Percentiles rank a stretch among this genome's conserved stretches.
These are phyloP conservation scores for Sesamia inferens DNA, from an alignment of 2,888 invertebrate species.

Conservation along the genomic window DNA sequence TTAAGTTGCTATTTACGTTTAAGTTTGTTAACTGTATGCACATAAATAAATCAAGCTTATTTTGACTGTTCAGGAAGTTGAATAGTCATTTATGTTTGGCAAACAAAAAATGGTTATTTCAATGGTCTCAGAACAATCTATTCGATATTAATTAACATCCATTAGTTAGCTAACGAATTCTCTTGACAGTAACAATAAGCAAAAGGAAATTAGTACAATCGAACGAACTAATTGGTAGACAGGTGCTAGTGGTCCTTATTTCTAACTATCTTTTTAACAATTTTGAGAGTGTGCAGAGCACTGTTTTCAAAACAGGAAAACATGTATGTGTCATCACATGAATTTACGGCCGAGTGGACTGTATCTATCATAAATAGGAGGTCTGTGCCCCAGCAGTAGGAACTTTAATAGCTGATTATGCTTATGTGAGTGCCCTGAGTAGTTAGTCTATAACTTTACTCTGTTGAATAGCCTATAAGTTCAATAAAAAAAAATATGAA, in stretches of 20 bases:
- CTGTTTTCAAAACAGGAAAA: not conserved
- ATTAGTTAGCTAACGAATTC: conserved; percentile 49
- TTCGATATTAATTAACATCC: conserved; percentile 40
- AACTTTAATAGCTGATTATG: not conserved
- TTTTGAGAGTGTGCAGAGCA: not conserved
- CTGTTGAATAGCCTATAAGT: not conserved
- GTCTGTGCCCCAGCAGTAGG: not conserved
- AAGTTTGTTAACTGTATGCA: conserved; percentile 15
- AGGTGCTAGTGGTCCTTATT: not conserved
- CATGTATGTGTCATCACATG: not conserved
- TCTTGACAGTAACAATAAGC: conserved; percentile 43
- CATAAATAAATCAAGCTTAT: conserved; percentile 24
- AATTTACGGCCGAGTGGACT: not conserved
- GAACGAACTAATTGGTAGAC: conserved; percentile 1
- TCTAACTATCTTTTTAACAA: not conserved
- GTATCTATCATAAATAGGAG: not conserved
- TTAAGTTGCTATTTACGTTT: conserved; percentile 10
- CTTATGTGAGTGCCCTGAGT: not conserved
- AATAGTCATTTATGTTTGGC: conserved; percentile 1
- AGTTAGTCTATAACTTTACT: not conserved
- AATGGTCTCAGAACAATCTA: conserved; percentile 23
- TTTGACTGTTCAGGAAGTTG: conserved; percentile 6
- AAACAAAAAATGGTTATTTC: conserved; percentile 10
- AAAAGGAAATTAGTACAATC: conserved; percentile 38
- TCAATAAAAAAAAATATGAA: not conserved